Conservation (phyloP, 2,888 invertebrate genomes). For the Parnassius smintheus region DNA sequence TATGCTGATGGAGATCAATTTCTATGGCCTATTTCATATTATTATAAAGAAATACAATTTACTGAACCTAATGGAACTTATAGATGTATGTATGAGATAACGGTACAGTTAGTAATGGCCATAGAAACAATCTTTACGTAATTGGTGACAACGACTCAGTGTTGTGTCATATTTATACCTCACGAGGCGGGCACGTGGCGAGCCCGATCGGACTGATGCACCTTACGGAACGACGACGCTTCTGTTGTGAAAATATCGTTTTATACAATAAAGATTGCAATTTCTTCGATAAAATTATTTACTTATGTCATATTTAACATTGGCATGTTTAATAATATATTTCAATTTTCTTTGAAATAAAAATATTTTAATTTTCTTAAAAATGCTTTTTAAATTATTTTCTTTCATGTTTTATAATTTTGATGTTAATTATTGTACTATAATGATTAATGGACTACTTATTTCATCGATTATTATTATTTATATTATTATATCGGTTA, state of each 20-base stretch:
- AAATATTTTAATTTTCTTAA: no score
- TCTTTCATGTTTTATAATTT: no score
- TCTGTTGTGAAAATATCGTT: slow-evolving; percentile 52
- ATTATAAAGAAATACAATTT: no score
- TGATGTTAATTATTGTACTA: no score
- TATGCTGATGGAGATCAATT: slow-evolving; percentile 30
- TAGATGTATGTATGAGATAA: no score
- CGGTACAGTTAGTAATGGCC: slow-evolving; percentile 30
- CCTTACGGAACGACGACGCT: slow-evolving; percentile 67
- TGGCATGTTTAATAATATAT: no score
- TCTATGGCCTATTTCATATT: slow-evolving; percentile 35
- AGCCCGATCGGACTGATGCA: slow-evolving; percentile 72
- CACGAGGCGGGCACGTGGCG: slow-evolving; percentile 52
- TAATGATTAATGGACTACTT: no score
- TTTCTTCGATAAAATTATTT: not conserved
- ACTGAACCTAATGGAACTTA: no score
- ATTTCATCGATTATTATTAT: no score
- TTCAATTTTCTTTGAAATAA: no score
- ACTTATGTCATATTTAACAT: not conserved
- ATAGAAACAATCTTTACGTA: slow-evolving; percentile 40
- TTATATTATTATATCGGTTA: no score
- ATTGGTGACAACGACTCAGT: slow-evolving; percentile 37
- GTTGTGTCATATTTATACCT: slow-evolving; percentile 41
- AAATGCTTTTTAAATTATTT: no score
- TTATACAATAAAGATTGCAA: slow-evolving; percentile 13